Evolutionary conservation across 2,113 vertebrate species (phyloP).

Genomic region (Atherinomorus stipes): DNA sequence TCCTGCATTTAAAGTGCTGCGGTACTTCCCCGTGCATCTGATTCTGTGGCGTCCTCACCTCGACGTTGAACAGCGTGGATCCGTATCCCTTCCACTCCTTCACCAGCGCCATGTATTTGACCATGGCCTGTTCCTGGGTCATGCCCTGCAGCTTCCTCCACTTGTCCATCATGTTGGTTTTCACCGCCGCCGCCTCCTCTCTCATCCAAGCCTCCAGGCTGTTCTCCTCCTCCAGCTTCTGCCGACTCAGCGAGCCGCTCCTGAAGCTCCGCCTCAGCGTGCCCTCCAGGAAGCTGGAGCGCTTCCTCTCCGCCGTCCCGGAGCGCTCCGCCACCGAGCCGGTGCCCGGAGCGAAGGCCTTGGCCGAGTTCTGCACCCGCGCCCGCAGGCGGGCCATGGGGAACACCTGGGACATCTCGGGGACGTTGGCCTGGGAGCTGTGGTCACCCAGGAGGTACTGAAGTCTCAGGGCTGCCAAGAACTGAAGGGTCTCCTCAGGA

Average conservation of each 20-base stretch:
- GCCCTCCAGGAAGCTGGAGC: conserved; percentile 95
- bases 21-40: accelerated
- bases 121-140: conserved; percentile 93
- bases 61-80: conserved; percentile 93
- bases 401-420: conserved; percentile 91
- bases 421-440: conserved; percentile 71
- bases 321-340: conserved; percentile 60
- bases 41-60: conserved; percentile 83
- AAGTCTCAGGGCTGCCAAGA: conserved; percentile 91
- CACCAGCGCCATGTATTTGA: conserved; percentile 93
- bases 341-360: conserved; percentile 78
- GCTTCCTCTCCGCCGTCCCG: conserved; percentile 84
- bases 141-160: conserved; percentile 95
- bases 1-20: too few relatives aligned
- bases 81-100: conserved; percentile 97
- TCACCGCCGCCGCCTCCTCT: conserved; percentile 88
- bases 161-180: conserved; percentile 91
- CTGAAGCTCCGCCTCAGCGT: conserved; percentile 93
- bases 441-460: conserved; percentile 92
- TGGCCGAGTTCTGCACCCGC: conserved; percentile 92
- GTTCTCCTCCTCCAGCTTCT: conserved; percentile 88
- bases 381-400: conserved; percentile 89
- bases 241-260: conserved; percentile 85
- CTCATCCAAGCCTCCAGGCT: conserved; percentile 93
- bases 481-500: conserved; percentile 95